phyloP scores from a whole-genome alignment of 2,888 invertebrate species.

The Plutella xylostella region DNA sequence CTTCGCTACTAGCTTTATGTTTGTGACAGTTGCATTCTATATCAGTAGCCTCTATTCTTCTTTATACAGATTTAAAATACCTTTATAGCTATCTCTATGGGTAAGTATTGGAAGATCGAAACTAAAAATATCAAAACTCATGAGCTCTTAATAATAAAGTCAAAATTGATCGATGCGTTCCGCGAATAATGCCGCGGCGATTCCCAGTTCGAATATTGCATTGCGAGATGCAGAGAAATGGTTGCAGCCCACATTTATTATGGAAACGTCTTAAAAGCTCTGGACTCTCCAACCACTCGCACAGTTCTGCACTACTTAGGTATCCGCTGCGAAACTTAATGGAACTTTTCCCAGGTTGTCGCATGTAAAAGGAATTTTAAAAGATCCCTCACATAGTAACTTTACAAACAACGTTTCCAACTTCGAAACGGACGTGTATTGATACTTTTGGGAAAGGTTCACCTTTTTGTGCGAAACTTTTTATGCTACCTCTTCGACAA shows the following conservation, averaged over 20 bases:
- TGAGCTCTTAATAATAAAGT: too few relatives aligned
- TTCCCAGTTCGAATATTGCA: too few relatives aligned
- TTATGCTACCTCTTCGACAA: too few relatives aligned
- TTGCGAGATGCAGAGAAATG: slow-evolving; percentile 20
- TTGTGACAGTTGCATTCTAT: too few relatives aligned
- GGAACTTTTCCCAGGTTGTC: slow-evolving; percentile 57
- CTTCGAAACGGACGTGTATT: slow-evolving; percentile 13
- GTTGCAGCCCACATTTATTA: slow-evolving; percentile 38
- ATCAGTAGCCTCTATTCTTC: too few relatives aligned
- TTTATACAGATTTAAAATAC: too few relatives aligned
- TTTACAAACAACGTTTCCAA: slow-evolving; percentile 38
- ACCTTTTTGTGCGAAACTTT: neutral
- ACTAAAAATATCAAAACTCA: too few relatives aligned
- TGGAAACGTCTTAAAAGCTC: slow-evolving; percentile 50
- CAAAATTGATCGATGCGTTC: too few relatives aligned
- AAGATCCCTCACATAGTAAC: slow-evolving; percentile 41
- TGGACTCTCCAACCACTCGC: slow-evolving; percentile 50
- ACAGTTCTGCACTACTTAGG: slow-evolving; percentile 44
- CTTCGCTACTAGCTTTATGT: too few relatives aligned
- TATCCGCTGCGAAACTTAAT: slow-evolving; percentile 53
- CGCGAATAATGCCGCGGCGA: too few relatives aligned
- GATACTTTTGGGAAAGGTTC: slow-evolving; percentile 5
- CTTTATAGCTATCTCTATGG: too few relatives aligned
- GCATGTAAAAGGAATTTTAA: slow-evolving; percentile 59
- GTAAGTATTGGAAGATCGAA: too few relatives aligned